Conservation (phyloP, 1,140 invertebrate genomes). For the Drosophila lacertosa region DNA sequence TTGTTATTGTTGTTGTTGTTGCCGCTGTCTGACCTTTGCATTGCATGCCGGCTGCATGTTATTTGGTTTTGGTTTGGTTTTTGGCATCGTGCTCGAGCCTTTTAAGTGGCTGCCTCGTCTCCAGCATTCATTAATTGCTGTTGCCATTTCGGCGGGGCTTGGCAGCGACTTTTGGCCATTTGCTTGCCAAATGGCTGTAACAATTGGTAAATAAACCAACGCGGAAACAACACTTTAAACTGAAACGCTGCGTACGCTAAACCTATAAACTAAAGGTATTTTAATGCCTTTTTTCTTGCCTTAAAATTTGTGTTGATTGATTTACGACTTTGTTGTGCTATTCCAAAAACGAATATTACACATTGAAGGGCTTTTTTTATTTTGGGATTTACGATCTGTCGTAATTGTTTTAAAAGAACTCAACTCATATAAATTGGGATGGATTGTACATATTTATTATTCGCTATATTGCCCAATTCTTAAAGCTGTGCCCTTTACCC, state of each 20-base stretch:
- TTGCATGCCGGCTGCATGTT: slow-evolving; percentile 37
- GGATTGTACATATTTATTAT: neutral
- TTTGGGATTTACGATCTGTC: too few species aligned
- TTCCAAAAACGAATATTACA: slow-evolving; percentile 3
- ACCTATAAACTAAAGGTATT: slow-evolving; percentile 1
- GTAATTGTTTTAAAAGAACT: too few species aligned
- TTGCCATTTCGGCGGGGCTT: slow-evolving; percentile 60
- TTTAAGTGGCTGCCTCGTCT: slow-evolving; percentile 41
- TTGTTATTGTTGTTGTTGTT: slow-evolving; percentile 19
- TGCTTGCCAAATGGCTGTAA: slow-evolving; percentile 28
- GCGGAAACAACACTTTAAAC: slow-evolving; percentile 34
- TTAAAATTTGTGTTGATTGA: slow-evolving; percentile 46
- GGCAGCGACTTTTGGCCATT: slow-evolving; percentile 42
- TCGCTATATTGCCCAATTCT: too few species aligned
- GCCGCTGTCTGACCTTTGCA: slow-evolving; percentile 73
- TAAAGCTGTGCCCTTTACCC: too few species aligned
- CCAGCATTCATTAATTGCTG: slow-evolving; percentile 66
- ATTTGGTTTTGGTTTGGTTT: slow-evolving; percentile 42
- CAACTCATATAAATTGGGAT: too few species aligned
- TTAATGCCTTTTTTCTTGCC: slow-evolving; percentile 8
- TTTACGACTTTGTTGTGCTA: slow-evolving; percentile 44
- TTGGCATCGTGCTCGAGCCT: slow-evolving; percentile 48
- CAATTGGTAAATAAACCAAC: slow-evolving; percentile 35
- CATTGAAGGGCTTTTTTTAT: slow-evolving; percentile 32
- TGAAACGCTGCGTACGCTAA: slow-evolving; percentile 3